Evolutionary conservation across 2,797 vertebrate genomes (phyloP).

Genomic region (Pseudochromis fuscus): DNA sequence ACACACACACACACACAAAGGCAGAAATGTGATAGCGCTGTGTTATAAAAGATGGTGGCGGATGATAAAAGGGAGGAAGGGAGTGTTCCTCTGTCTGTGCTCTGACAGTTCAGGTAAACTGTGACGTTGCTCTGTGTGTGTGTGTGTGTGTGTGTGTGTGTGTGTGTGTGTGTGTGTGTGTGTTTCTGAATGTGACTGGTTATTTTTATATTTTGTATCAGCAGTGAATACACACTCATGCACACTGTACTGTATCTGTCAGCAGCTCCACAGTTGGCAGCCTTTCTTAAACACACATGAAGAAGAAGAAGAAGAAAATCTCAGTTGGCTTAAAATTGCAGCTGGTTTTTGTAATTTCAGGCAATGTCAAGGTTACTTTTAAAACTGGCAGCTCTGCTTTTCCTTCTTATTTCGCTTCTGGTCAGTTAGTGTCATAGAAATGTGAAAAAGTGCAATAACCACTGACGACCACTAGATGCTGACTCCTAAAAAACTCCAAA

Average conservation of each 20-base stretch:
- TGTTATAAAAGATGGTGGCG: constrained; percentile 14
- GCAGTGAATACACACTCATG: neutral
- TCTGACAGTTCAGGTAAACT: neutral
- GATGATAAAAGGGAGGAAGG: neutral
- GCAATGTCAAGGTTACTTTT: neutral
- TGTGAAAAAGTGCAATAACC: too few relatives aligned
- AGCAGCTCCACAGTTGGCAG: neutral
- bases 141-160: neutral
- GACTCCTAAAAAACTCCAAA: too few relatives aligned
- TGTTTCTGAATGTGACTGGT: neutral
- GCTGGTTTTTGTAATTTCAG: neutral
- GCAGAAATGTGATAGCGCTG: constrained; percentile 8
- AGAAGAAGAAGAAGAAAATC: too few relatives aligned
- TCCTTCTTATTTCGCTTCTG: neutral
- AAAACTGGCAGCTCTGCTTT: neutral
- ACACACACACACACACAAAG: constrained; percentile 2
- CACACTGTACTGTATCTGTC: constrained; percentile 1
- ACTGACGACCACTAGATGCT: too few relatives aligned
- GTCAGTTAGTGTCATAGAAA: too few relatives aligned
- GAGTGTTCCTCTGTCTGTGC: neutral
- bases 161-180: neutral
- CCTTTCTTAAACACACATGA: constrained; percentile 1
- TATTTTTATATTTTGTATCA: neutral
- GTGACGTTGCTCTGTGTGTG: neutral
- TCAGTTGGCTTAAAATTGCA: neutral